Evolutionary conservation across 2,888 invertebrate species (phyloP).

Genomic region (Drosophila tanythrix): DNA sequence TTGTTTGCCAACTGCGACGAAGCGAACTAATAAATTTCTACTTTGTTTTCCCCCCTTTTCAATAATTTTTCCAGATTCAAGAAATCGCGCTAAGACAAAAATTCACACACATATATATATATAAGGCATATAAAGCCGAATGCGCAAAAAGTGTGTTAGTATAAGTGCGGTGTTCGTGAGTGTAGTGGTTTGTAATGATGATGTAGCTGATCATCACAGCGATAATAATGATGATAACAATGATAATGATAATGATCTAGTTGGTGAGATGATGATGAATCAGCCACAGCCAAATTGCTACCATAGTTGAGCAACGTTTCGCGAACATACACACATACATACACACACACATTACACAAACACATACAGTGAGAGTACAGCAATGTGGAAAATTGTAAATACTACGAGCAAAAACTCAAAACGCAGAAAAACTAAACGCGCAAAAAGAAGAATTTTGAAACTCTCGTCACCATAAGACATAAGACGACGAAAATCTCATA

Average conservation of each 20-base stretch:
- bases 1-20: slow-evolving; percentile 77
- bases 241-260: slow-evolving; percentile 45
- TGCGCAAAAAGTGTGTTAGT: slow-evolving; percentile 52
- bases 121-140: slow-evolving; percentile 31
- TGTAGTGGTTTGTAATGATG: slow-evolving; percentile 59
- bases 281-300: slow-evolving; percentile 46
- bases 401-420: slow-evolving; percentile 78
- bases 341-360: not conserved
- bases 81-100: slow-evolving; percentile 61
- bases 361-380: slow-evolving; percentile 58
- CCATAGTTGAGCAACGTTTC: slow-evolving; percentile 60
- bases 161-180: slow-evolving; percentile 42
- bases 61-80: slow-evolving; percentile 76
- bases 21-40: slow-evolving; percentile 80
- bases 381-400: slow-evolving; percentile 81
- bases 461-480: slow-evolving; percentile 64
- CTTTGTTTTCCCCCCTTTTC: slow-evolving; percentile 66
- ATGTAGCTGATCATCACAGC: slow-evolving; percentile 47
- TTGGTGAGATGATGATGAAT: slow-evolving; percentile 48
- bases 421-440: slow-evolving; percentile 80
- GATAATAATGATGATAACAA: slow-evolving; percentile 45
- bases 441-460: slow-evolving; percentile 78
- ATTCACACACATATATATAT: slow-evolving; percentile 22
- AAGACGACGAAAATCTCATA: slow-evolving; percentile 37
- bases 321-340: slow-evolving; percentile 30